A percentile compares a stretch with the other conserved stretches of the same genome.
These are phyloP conservation scores for Microcebus tavaratra DNA, from an alignment of 2,113 vertebrate genomes.

Conservation along the genomic window DNA sequence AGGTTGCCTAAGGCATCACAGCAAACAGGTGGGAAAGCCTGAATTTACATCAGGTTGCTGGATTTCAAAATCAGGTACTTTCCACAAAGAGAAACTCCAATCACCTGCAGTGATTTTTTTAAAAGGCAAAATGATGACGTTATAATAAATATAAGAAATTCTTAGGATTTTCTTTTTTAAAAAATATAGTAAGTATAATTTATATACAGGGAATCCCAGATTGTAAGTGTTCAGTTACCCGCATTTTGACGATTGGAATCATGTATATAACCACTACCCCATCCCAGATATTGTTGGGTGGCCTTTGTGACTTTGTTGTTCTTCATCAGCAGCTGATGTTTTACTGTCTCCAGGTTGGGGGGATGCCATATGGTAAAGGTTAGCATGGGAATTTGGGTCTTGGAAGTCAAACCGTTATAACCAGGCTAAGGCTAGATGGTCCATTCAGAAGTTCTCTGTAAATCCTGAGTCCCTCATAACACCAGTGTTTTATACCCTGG, in stretches of 20 bases:
- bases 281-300: neutral
- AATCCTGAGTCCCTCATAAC: neutral
- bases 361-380: neutral
- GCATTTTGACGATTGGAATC: neutral
- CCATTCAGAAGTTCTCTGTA: neutral
- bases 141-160: slow-evolving; percentile 1
- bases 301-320: neutral
- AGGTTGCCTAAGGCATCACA: neutral
- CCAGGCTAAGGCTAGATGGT: neutral
- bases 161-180: neutral
- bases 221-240: neutral
- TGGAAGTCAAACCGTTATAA: neutral
- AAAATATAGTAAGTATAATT: neutral
- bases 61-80: neutral
- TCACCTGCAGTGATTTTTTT: neutral
- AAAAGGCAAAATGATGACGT: neutral
- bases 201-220: neutral
- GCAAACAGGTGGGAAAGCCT: neutral
- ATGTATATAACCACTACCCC: neutral
- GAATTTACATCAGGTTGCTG: neutral
- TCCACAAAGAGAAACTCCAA: neutral
- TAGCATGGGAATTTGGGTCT: neutral
- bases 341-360: neutral
- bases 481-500: neutral
- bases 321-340: neutral